phyloP scores from a whole-genome alignment of 1,140 invertebrate genomes.

The Bombus superbus region DNA sequence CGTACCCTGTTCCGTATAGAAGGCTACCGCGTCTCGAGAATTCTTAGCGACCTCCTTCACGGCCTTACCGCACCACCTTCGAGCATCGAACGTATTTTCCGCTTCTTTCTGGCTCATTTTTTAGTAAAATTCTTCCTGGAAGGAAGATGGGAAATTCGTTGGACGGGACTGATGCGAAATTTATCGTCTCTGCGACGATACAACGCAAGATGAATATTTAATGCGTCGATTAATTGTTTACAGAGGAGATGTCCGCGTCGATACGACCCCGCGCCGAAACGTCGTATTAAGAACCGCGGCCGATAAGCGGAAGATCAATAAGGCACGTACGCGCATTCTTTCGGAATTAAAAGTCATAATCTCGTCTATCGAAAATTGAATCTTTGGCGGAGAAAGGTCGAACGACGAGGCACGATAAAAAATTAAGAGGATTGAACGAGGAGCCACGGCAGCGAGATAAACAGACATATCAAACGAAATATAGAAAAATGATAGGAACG shows the following conservation, averaged over 20 bases:
- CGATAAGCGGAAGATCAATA: conserved; percentile 75
- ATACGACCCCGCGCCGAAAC: conserved; percentile 7
- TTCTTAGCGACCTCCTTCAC: not conserved
- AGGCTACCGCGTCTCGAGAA: not conserved
- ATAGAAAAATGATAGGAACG: not conserved
- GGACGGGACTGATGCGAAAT: not conserved
- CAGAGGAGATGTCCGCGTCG: not conserved
- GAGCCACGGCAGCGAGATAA: too few relatives aligned
- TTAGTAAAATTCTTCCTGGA: conserved; percentile 8
- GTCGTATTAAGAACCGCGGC: conserved; percentile 63
- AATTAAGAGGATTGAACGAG: not conserved
- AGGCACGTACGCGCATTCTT: conserved; percentile 76
- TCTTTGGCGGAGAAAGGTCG: conserved; percentile 58
- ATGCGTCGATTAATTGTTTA: conserved; percentile 44
- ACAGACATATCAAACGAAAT: too few relatives aligned
- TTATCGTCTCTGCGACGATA: not conserved
- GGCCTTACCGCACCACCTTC: not conserved
- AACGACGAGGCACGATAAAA: not conserved
- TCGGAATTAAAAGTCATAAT: conserved; percentile 67
- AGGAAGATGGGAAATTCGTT: not conserved
- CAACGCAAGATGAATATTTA: not conserved
- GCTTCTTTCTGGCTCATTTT: not conserved
- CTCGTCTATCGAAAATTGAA: conserved; percentile 78
- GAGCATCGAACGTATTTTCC: not conserved
- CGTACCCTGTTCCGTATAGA: not conserved